Evolutionary conservation across 2,888 invertebrate genomes (phyloP).

Genomic region (Ormyrus pomaceus): DNA sequence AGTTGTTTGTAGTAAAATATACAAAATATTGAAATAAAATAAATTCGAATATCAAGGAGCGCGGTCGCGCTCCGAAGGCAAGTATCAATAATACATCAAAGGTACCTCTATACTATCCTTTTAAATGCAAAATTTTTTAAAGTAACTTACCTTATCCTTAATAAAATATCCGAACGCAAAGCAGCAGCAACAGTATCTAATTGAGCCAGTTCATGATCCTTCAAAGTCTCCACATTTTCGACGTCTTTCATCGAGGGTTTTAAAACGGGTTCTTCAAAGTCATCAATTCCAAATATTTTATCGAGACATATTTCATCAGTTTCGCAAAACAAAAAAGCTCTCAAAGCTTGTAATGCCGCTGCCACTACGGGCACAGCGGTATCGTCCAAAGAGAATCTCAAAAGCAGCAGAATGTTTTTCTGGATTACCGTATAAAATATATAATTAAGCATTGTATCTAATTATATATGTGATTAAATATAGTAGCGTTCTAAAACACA

Average conservation of each 20-base stretch:
- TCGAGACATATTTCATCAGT: slow-evolving; percentile 88
- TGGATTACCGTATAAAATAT: slow-evolving; percentile 65
- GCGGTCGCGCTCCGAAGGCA: too few species aligned
- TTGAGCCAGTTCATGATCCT: slow-evolving; percentile 92
- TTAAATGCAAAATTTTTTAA: neutral
- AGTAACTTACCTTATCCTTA: slow-evolving; percentile 80
- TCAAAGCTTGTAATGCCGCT: slow-evolving; percentile 86
- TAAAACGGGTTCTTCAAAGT: slow-evolving; percentile 72
- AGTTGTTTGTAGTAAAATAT: neutral
- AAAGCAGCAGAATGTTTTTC: slow-evolving; percentile 85
- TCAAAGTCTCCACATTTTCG: slow-evolving; percentile 81
- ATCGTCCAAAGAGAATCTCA: slow-evolving; percentile 92
- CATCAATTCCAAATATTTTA: slow-evolving; percentile 79
- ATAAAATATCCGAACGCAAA: slow-evolving; percentile 85
- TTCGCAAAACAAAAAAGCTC: slow-evolving; percentile 85
- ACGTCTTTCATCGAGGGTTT: slow-evolving; percentile 69
- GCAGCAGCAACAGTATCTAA: slow-evolving; percentile 87
- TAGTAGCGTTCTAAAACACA: too few species aligned
- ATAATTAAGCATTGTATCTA: neutral
- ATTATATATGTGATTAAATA: too few species aligned
- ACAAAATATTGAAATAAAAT: too few species aligned
- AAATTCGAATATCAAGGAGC: too few species aligned
- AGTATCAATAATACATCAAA: too few species aligned
- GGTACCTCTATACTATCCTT: too few species aligned
- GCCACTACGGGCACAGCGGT: slow-evolving; percentile 84